Base-by-base conservation (phyloP, 2,888 invertebrate genomes). In the Scrobipalpa atriplicella region DNA sequence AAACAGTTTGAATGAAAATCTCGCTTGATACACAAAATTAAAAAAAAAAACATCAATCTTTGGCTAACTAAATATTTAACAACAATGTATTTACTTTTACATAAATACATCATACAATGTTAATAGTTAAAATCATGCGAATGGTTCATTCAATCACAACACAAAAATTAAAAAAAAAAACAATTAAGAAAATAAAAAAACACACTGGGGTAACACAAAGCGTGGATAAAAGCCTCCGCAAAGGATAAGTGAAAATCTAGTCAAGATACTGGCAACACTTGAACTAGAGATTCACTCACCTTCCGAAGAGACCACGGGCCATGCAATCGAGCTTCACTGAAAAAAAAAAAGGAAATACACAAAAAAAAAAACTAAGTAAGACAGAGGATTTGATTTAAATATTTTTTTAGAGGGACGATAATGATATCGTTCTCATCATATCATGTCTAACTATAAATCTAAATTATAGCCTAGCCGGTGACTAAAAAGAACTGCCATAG, bases 231-330 rank as follows among this genome's bases (percentile, higher is more conserved):
- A 69, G 75, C 77, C 74, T 62, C 75, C 89, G 83, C 92, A 79
- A 87, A 93, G 93, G 94, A 94, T 93, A 94, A 94, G 94, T 94
- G 94, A 94, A 94, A 94, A 94, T 94, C 94, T 94, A 94, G 94
- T 94, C 94, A 94, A 93, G 94, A 85, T 77, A 75, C 71, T 67
- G 60, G 66, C 63, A 71, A 67, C 77, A 92, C 94, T 94, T 92
- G 93, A 74, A 91, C 93, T 89, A 93, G 92, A 93, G 74, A 86
- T 87, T 82, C 93, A 94, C 94, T 84, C 92, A 94, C 89, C 94
- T 68, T 90, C 82, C 85, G 89, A 80, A 84, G 78, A 61, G 69
- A 76, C 76, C 74, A 70, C 65, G 61, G 69, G 62, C 71, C 81
- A 83, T 86, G 85, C 84, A 79, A 71, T 71, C 68, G 72, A 67